These are phyloP conservation scores for Callospermophilus lateralis DNA, from an alignment of 2,113 vertebrate genomes.

Conservation along the genomic window DNA sequence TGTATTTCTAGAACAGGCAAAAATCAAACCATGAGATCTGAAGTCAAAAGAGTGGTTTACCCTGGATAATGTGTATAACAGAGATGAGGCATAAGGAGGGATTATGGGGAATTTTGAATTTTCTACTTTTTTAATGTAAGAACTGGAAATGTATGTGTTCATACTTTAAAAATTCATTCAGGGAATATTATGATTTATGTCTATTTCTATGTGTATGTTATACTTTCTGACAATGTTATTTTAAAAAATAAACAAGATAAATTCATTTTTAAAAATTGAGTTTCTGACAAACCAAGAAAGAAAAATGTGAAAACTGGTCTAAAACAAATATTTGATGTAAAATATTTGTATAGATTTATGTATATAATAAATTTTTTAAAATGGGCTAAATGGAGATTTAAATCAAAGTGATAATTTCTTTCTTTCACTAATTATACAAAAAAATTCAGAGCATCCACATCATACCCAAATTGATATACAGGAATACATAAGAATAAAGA, in stretches of 20 bases:
- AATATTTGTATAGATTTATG: neutral
- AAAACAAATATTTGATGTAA: conserved; percentile 20
- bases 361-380: neutral
- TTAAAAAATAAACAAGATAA: neutral
- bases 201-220: neutral
- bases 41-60: neutral
- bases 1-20: neutral
- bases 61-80: neutral
- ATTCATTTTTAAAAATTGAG: neutral
- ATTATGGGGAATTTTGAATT: too few species aligned
- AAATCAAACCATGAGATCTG: neutral
- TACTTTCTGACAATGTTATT: neutral
- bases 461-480: neutral
- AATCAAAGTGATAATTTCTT: neutral
- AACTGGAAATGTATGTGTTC: neutral
- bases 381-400: neutral
- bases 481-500: neutral
- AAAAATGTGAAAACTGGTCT: neutral
- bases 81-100: neutral
- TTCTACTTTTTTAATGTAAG: neutral
- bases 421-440: neutral
- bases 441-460: neutral
- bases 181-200: neutral
- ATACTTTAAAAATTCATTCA: neutral
- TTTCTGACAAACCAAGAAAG: conserved; percentile 2